Base-by-base conservation (phyloP, 2,888 invertebrate species). In the Pristionchus japonicus region DNA sequence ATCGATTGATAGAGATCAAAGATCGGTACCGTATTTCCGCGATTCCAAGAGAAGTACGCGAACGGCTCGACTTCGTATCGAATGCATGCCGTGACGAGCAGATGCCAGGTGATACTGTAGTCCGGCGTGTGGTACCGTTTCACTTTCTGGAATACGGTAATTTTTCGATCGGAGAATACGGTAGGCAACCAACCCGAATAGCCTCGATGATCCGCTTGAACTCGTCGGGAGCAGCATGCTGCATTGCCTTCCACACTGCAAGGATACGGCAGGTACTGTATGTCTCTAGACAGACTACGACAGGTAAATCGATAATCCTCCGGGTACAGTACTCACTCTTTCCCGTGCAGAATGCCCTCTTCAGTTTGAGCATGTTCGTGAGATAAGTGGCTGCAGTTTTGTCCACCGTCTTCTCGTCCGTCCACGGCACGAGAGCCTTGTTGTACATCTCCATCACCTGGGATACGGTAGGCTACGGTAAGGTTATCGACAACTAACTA, bases 231-330 rank as follows among this genome's bases (percentile, higher is more conserved):
- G 43, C 77, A 3, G 43, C 37, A 43, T 47, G 20, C 47, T 34
- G 77, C 77, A 77, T 77, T n/a, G 13, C 17, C 43, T 77, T 77
- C 77, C 77, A 77, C 77, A 77, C 77, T 77, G 77, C 77, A 77
- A 77, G 20, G 0, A 47, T 43, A 67, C 67, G 13, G 34, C 34
- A 67, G 67, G 3, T 64, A 64, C 64, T 11, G 31, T 27, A 31
- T 3, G 27, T 17, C 31, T 27, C 23, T 23, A n/a, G n/a, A 20
- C 9, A 15, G 9, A 61, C 61, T 27, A 31, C 57, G n/a, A n/a
- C n/a, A n/a, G n/a, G n/a, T n/a, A n/a, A n/a, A n/a, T n/a, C n/a
- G n/a, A n/a, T n/a, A n/a, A n/a, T n/a, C n/a, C n/a, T n/a, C n/a
- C n/a, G n/a, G 23, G 27, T 61, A 61, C n/a, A 61, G 13, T 61